Base-by-base conservation (phyloP, 2,113 vertebrate species). In the Ceyx margarethae region DNA sequence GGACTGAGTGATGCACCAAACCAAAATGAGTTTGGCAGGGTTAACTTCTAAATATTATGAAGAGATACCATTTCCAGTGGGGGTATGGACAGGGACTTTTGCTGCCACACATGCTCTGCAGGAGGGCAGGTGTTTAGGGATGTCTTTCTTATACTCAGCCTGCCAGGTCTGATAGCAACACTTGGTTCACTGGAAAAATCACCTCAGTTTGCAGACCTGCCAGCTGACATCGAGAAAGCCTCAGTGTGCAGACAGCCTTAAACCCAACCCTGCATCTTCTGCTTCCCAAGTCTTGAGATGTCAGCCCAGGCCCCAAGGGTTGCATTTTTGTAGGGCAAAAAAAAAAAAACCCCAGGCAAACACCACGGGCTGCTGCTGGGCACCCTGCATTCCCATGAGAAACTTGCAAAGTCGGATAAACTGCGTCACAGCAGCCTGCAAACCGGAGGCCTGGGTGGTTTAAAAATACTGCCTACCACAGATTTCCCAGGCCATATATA, bases 301-400 rank as follows among this genome's bases (percentile, higher is more conserved):
- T 46, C 42, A 83, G 56, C 50, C 31, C 6, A 13, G 93, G 57
- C 45, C 90, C 74, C 51, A 40, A 33, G 58, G 79, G 64, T 10
- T 72, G 42, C 26, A 10, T 68, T 4, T 4, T 18, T 15, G 40
- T 56, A 86, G 85, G 68, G 46, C 35, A 85, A 89, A 93, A 86
- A 42, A 87, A 87, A 78, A 76, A 79, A 40, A 35, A 35, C 35
- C 37, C 37, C 80, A 69, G 89, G 56, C 87, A 10, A 57, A 88
- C 45, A 71, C 26, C 2, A 3, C 56, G 56, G 83, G 68, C 75
- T 71, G 65, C 82, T 4, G 20, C 78, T 1, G 73, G 96, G 94
- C 93, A 91, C 85, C 81, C 86, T 33, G 82, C 95, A 97, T 98
- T 98, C 98, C 98, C 98, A 98, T 95, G 98, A 98, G 98, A 98